These are phyloP conservation scores for Muscidifurax raptorellus DNA, from an alignment of 1,140 invertebrate genomes.

Conservation along the genomic window DNA sequence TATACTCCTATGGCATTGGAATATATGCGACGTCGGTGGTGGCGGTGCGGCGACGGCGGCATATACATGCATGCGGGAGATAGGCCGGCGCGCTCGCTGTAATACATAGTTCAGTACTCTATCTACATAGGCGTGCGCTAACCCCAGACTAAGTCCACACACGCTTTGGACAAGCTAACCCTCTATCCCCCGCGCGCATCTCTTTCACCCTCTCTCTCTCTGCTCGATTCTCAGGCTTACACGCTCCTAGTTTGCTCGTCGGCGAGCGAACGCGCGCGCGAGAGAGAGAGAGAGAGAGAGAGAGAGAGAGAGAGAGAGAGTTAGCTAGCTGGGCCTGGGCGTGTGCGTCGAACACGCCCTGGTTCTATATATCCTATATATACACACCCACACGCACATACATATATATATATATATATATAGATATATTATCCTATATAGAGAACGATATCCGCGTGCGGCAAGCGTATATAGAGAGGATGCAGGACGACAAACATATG, in stretches of 20 bases:
- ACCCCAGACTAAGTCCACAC: slow-evolving; percentile 66
- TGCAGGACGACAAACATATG: not conserved
- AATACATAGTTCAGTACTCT: slow-evolving; percentile 72
- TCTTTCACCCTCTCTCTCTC: slow-evolving; percentile 43
- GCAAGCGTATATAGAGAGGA: not conserved
- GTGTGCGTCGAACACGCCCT: slow-evolving; percentile 56
- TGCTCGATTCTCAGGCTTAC: slow-evolving; percentile 26
- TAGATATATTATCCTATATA: not conserved
- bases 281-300: too few relatives aligned
- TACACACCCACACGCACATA: not conserved
- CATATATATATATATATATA: not conserved
- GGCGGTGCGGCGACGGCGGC: not conserved
- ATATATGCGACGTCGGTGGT: slow-evolving; percentile 5
- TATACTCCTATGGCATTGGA: slow-evolving; percentile 1
- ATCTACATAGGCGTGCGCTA: slow-evolving; percentile 68
- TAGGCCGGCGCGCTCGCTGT: slow-evolving; percentile 61
- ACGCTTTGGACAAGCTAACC: slow-evolving; percentile 32
- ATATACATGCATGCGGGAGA: slow-evolving; percentile 63
- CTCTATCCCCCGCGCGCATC: slow-evolving; percentile 31
- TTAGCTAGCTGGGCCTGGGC: not conserved
- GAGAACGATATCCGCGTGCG: not conserved
- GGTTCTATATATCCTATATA: slow-evolving; percentile 18
- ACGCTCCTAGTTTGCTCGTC: not conserved
- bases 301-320: too few relatives aligned
- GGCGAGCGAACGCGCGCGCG: too few relatives aligned